A percentile compares a stretch with the other conserved stretches of the same genome.
These are phyloP conservation scores for Hippocampus mohnikei DNA, from an alignment of 2,113 vertebrate species.

Conservation along the genomic window DNA sequence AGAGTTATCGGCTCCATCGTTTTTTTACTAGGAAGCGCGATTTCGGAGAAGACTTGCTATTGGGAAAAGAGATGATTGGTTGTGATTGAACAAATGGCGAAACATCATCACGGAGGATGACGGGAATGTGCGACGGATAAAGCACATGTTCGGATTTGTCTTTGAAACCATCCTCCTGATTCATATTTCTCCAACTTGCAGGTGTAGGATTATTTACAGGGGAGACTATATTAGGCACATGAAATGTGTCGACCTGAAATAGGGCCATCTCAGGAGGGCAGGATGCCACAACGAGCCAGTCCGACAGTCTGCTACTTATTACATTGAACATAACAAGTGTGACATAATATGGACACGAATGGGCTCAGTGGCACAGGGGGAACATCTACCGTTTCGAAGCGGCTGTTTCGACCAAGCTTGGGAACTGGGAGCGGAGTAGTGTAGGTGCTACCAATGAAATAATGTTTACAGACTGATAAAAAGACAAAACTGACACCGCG, in stretches of 20 bases:
- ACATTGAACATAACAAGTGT: slow-evolving; percentile 34
- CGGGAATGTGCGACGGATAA: slow-evolving; percentile 15
- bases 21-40: background rate
- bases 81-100: slow-evolving; percentile 11
- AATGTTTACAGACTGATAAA: slow-evolving; percentile 61
- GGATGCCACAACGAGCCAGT: slow-evolving; percentile 45
- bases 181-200: slow-evolving; percentile 42
- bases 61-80: background rate
- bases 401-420: background rate
- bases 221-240: slow-evolving; percentile 53
- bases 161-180: slow-evolving; percentile 18
- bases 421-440: slow-evolving; percentile 22
- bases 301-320: slow-evolving; percentile 54
- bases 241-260: slow-evolving; percentile 49
- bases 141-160: background rate
- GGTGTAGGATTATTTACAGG: slow-evolving; percentile 53
- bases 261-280: slow-evolving; percentile 44
- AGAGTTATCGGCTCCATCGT: background rate
- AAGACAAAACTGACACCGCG: slow-evolving; percentile 33
- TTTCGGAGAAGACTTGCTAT: slow-evolving; percentile 3
- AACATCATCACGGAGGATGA: slow-evolving; percentile 4
- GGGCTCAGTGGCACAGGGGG: slow-evolving; percentile 27
- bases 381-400: slow-evolving; percentile 17
- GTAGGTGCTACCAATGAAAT: slow-evolving; percentile 52
- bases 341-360: slow-evolving; percentile 30